Evolutionary conservation across 1,140 invertebrate genomes (phyloP).

Genomic region (Daktulosphaira vitifoliae): DNA sequence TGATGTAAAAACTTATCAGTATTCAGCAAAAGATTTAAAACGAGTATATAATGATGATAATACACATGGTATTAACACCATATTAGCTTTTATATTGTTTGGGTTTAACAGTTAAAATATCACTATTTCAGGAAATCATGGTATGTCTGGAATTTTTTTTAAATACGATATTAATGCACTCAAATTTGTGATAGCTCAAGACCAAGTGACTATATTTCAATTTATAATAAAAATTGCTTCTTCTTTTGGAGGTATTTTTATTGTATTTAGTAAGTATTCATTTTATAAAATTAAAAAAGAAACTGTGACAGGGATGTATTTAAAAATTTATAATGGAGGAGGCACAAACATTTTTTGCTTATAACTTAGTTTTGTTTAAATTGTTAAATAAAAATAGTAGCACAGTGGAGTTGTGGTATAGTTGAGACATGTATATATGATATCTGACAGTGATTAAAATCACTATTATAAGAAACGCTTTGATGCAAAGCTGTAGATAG

Average conservation of each 20-base stretch:
- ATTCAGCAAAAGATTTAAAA: conserved; percentile 81
- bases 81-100: neutral
- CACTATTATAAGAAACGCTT: no score
- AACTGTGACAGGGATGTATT: no score
- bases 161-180: conserved; percentile 88
- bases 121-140: conserved; percentile 67
- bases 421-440: no score
- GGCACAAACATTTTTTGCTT: no score
- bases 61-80: neutral
- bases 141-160: conserved; percentile 86
- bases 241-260: conserved; percentile 75
- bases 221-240: conserved; percentile 81
- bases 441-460: no score
- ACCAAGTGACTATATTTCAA: conserved; percentile 65
- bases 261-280: conserved; percentile 22
- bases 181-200: conserved; percentile 74
- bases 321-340: no score
- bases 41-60: conserved; percentile 57
- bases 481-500: no score
- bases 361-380: no score
- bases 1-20: conserved; percentile 76
- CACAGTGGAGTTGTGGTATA: no score
- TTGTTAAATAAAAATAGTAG: no score
- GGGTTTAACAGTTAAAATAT: neutral
- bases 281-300: no score